phyloP scores from a whole-genome alignment of 2,888 invertebrate species.

The Ectemnius cavifrons region DNA sequence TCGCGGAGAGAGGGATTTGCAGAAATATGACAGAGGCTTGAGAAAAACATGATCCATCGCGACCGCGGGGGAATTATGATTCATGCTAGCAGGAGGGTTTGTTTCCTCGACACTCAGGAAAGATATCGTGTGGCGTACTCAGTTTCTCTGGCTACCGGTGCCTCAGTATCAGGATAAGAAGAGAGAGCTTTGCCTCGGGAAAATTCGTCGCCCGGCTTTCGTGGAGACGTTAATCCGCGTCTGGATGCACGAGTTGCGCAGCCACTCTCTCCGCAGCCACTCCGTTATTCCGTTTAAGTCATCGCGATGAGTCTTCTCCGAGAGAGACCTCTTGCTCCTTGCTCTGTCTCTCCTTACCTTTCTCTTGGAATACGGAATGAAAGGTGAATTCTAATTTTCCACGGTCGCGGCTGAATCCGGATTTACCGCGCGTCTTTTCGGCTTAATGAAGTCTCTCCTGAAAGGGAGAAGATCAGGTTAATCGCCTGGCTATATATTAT shows the following conservation, averaged over 20 bases:
- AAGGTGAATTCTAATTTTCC: constrained; percentile 20
- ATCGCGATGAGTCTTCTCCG: constrained; percentile 4
- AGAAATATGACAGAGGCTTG: neutral
- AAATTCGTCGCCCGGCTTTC: constrained; percentile 15
- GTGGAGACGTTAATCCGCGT: constrained; percentile 36
- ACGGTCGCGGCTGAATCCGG: neutral
- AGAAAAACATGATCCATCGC: constrained; percentile 8
- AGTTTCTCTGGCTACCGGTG: no score
- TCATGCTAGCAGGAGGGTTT: constrained; percentile 3
- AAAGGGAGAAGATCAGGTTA: constrained; percentile 23
- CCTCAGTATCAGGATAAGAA: no score
- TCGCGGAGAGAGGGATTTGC: no score
- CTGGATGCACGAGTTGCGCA: constrained; percentile 19
- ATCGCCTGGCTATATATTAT: neutral
- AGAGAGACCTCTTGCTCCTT: no score
- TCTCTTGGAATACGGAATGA: constrained; percentile 3
- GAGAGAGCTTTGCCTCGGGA: constrained; percentile 1
- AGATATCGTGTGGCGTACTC: constrained; percentile 9
- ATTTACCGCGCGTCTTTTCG: neutral
- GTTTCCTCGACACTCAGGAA: constrained; percentile 7
- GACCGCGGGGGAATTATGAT: constrained; percentile 13
- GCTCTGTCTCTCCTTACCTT: no score
- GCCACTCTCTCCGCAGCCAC: neutral
- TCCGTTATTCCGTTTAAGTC: constrained; percentile 18
- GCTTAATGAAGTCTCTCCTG: constrained; percentile 19